A percentile compares a stretch with the other conserved stretches of the same genome.
Conservation (phyloP, 2,113 vertebrate genomes). For the Pelusios castaneus region DNA sequence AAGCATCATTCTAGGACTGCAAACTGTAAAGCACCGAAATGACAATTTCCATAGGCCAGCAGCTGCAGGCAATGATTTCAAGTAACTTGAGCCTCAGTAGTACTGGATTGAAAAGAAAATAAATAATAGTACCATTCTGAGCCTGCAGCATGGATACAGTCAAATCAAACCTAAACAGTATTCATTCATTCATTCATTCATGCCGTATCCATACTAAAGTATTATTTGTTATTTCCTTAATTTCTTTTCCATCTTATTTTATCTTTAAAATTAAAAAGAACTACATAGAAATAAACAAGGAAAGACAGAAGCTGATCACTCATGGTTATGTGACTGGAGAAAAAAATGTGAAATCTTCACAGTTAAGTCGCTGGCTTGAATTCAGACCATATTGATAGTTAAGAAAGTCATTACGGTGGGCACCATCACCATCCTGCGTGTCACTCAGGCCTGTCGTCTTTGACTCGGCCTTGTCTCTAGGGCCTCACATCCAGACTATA, state of each 20-base stretch:
- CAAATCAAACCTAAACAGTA: neutral
- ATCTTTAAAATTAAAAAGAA: neutral
- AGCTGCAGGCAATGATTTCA: neutral
- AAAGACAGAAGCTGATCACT: neutral
- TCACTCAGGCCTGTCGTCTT: neutral
- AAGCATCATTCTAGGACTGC: neutral
- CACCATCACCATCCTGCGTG: neutral
- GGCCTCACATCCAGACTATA: neutral
- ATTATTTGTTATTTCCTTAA: neutral
- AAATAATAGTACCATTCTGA: neutral
- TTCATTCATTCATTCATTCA: neutral
- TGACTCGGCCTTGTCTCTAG: neutral
- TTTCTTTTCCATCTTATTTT: neutral
- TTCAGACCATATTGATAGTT: neutral
- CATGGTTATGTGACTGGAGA: neutral
- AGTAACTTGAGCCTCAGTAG: neutral
- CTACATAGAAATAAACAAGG: neutral
- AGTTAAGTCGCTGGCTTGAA: neutral
- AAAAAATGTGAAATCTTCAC: neutral
- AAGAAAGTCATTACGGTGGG: neutral
- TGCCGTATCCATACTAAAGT: neutral
- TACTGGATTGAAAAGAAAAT: neutral
- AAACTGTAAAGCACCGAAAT: neutral
- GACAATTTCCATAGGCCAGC: neutral
- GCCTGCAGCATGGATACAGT: neutral